Conservation (phyloP, 2,797 vertebrate species). For the Podarcis siculus region DNA sequence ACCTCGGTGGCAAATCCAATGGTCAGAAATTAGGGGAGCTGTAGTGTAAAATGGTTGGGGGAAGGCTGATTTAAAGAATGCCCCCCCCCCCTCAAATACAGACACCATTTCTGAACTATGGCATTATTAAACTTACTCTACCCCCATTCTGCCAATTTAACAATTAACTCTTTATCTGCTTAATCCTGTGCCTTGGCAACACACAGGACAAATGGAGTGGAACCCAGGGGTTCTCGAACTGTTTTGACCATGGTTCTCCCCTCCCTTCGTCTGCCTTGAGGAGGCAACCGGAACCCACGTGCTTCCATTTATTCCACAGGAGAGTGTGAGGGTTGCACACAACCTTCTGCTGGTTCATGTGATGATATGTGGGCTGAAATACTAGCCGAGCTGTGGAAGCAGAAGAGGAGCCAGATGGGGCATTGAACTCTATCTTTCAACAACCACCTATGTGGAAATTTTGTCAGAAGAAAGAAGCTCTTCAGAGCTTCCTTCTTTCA, state of each 20-base stretch:
- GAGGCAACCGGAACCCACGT: neutral
- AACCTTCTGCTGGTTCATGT: neutral
- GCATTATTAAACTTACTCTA: neutral
- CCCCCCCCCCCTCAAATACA: neutral
- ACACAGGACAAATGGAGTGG: neutral
- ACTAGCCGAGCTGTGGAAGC: neutral
- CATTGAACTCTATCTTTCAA: neutral
- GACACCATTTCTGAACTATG: neutral
- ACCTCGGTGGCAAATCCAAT: no score
- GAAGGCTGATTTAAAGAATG: neutral
- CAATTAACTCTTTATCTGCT: neutral
- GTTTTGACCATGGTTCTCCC: neutral
- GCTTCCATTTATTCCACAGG: neutral
- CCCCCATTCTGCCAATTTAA: neutral
- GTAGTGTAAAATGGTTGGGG: no score
- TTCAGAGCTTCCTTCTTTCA: neutral
- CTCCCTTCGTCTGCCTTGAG: neutral
- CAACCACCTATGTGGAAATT: neutral
- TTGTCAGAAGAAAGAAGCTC: neutral
- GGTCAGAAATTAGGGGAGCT: no score
- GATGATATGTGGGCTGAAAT: no score
- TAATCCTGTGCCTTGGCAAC: neutral
- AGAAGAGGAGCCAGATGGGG: no score
- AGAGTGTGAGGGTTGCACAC: no score
- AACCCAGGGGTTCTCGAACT: neutral